phyloP scores from a whole-genome alignment of 1,140 invertebrate genomes.

The Callitettix versicolor region DNA sequence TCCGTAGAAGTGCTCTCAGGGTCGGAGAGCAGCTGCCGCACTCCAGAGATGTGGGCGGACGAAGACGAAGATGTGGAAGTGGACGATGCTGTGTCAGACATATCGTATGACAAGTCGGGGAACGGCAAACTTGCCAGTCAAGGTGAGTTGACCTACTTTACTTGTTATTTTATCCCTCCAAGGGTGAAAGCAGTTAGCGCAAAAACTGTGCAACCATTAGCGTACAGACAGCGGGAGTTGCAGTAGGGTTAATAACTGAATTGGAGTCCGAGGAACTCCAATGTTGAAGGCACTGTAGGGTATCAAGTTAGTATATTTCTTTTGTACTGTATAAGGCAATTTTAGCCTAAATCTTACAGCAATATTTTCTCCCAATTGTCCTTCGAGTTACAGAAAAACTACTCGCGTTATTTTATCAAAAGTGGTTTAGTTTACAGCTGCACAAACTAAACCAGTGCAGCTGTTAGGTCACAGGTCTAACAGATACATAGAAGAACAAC shows the following conservation, averaged over 20 bases:
- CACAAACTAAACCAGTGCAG: too few species aligned
- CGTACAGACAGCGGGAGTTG: background rate
- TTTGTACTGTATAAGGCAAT: too few species aligned
- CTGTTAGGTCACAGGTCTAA: too few species aligned
- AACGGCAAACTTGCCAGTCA: background rate
- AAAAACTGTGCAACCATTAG: background rate
- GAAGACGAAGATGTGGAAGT: conserved; percentile 12
- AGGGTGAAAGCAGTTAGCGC: background rate
- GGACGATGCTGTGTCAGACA: conserved; percentile 2
- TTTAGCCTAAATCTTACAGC: too few species aligned
- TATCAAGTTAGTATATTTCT: too few species aligned
- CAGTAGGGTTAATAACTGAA: background rate
- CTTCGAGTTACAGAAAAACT: too few species aligned
- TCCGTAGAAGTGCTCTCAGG: background rate
- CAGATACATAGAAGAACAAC: too few species aligned
- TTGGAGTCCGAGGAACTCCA: background rate
- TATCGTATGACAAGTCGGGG: background rate
- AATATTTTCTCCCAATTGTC: too few species aligned
- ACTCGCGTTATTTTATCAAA: too few species aligned
- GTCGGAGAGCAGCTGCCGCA: background rate
- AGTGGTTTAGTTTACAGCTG: too few species aligned
- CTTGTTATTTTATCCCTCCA: background rate
- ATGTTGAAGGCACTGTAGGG: background rate
- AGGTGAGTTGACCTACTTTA: background rate
- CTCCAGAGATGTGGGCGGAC: background rate